phyloP scores from a whole-genome alignment of 1,140 invertebrate species.

The Gryllus bimaculatus region DNA sequence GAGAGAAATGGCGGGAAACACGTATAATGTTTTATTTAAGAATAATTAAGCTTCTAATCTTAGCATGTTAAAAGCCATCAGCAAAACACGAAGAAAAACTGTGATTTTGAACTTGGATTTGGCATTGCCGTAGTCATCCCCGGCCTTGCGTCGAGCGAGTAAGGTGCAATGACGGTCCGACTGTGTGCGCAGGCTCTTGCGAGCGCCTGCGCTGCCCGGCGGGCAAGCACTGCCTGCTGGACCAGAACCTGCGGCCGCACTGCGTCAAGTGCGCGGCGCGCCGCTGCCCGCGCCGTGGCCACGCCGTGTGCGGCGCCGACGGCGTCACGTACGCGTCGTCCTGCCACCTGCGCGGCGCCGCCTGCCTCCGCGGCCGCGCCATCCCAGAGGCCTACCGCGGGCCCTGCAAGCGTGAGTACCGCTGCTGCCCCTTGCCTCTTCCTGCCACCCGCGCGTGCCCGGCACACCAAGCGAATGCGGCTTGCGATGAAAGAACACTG shows the following conservation, averaged over 20 bases:
- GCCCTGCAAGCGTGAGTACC: constrained; percentile 57
- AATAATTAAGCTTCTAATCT: too few species aligned
- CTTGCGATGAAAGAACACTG: too few species aligned
- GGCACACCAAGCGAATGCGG: too few species aligned
- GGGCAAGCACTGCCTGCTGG: constrained; percentile 72
- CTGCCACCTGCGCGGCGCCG: constrained; percentile 73
- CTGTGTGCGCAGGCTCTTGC: constrained; percentile 52
- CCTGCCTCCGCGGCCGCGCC: constrained; percentile 69
- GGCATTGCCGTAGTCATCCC: too few species aligned
- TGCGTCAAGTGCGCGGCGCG: constrained; percentile 66
- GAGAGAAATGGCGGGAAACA: too few species aligned
- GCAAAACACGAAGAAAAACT: too few species aligned
- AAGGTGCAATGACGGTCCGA: too few species aligned
- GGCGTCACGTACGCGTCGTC: constrained; percentile 75
- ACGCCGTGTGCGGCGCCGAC: constrained; percentile 73
- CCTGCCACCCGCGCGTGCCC: too few species aligned
- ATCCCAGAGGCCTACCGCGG: constrained; percentile 80
- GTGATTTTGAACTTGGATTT: too few species aligned
- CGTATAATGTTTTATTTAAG: too few species aligned
- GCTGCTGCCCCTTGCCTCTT: background rate
- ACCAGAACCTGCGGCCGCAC: constrained; percentile 74
- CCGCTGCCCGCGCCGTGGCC: constrained; percentile 40
- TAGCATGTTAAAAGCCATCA: too few species aligned
- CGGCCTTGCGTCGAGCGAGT: too few species aligned
- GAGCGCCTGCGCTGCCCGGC: constrained; percentile 67